Conservation (phyloP, 2,797 vertebrate genomes). For the Erithacus rubecula region DNA sequence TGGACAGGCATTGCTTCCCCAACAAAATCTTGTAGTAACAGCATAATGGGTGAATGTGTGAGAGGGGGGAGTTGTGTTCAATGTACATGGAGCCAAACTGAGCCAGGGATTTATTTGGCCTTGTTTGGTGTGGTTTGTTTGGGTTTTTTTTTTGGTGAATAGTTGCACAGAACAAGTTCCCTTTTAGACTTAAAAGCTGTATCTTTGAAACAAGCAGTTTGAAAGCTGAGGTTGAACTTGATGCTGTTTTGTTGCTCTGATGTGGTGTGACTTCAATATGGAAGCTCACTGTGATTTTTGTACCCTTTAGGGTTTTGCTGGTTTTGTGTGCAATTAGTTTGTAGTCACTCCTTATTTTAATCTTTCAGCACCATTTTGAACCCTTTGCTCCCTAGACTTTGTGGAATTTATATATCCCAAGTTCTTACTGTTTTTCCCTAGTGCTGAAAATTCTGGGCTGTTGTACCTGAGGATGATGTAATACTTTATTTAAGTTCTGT, state of each 20-base stretch:
- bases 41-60: rapidly evolving
- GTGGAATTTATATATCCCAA: background rate
- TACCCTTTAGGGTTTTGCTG: background rate
- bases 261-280: background rate
- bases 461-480: background rate
- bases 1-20: background rate
- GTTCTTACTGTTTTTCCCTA: background rate
- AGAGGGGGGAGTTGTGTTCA: background rate
- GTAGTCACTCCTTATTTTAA: background rate
- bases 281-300: background rate
- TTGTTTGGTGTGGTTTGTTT: background rate
- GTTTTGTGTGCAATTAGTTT: background rate
- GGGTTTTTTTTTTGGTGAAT: no score
- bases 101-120: background rate
- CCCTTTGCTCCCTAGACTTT: background rate
- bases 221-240: background rate
- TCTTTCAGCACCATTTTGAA: background rate
- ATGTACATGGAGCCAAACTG: background rate
- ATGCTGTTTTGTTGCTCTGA: background rate
- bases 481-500: background rate
- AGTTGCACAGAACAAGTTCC: background rate
- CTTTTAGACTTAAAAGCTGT: background rate
- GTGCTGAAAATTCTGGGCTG: background rate
- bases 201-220: background rate
- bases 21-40: background rate